Base-by-base conservation (phyloP, 2,113 vertebrate genomes). In the Maccullochella peelii region DNA sequence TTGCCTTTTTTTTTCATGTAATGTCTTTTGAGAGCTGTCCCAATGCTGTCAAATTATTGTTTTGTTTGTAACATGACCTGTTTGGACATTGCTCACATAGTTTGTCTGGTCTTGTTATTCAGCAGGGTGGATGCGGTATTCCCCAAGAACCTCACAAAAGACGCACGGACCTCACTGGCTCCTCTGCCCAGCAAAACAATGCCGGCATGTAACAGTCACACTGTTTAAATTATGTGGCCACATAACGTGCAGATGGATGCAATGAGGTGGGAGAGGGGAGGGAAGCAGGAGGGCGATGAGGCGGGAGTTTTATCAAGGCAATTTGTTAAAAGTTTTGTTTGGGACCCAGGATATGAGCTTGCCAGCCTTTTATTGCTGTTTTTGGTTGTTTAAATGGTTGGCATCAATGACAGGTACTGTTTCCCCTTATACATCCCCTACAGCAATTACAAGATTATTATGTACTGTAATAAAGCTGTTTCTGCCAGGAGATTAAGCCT, bases 81-180 rank as follows among this genome's bases (percentile, higher is more conserved):
- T 94, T 94, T 95, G 91, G 88, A 92, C 94, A 94, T 95, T 92
- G 92, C 85, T 95, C 62, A 71, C 95, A 96, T 96, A 94, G 83
- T 95, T 96, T 91, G 88, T 95, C 91, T 86, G 80, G 70, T 94
- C 87, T 94, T 93, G 93, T 93, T 95, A 90, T 94, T 93, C 89
- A 91, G 85, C 80, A 69, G 85, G 88, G 76, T 90, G 93, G 85
- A 92, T 92, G 91, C 72, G 94, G 93, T 94, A 94, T 94, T 94
- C 90, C 90, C 92, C 90, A 90, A 88, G 84, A 93, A 94, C 91
- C 94, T 93, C 94, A 94, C 87, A 84, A 94, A 93, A 94, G 91
- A 86, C 73, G 80, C 82, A 73, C 33, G 14, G 83, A 78, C 84
- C 85, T 88, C 66, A 68, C 89, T 80, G 80, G 86, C 91, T 93